Percentiles rank a stretch among this genome's conserved stretches.
Conservation (phyloP, 2,888 invertebrate species). For the Melikaiella ostensackeni region DNA sequence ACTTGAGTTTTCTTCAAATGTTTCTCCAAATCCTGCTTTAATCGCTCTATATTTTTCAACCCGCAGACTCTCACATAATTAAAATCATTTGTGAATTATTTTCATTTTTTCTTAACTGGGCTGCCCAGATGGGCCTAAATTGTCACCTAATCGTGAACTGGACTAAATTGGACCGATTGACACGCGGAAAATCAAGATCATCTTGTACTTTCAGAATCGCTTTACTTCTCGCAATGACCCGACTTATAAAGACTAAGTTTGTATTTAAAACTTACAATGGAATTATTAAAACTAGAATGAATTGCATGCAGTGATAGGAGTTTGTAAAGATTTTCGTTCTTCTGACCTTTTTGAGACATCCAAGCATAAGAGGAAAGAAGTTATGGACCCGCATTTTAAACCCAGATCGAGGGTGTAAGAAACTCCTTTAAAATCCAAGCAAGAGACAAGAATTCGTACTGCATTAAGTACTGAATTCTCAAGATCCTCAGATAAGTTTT, state of each 20-base stretch:
- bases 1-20: too few relatives aligned
- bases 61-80: too few relatives aligned
- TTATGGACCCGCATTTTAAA: slow-evolving; percentile 35
- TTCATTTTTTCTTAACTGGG: too few relatives aligned
- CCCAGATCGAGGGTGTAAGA: slow-evolving; percentile 34
- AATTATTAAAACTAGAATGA: background rate
- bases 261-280: background rate
- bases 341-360: background rate
- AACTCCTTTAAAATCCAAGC: slow-evolving; percentile 31
- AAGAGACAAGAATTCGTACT: slow-evolving; percentile 33
- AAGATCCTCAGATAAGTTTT: slow-evolving; percentile 29
- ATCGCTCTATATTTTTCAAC: too few relatives aligned
- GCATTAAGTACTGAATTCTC: slow-evolving; percentile 22
- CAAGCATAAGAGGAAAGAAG: background rate
- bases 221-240: background rate
- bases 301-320: background rate
- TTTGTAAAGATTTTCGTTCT: background rate
- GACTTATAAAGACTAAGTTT: background rate
- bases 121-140: too few relatives aligned
- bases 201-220: too few relatives aligned
- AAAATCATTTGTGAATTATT: too few relatives aligned
- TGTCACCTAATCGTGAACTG: too few relatives aligned
- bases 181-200: too few relatives aligned
- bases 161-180: too few relatives aligned
- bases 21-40: too few relatives aligned